These are phyloP conservation scores for Australoheros scitulus DNA, from an alignment of 2,113 vertebrate species.

Conservation along the genomic window DNA sequence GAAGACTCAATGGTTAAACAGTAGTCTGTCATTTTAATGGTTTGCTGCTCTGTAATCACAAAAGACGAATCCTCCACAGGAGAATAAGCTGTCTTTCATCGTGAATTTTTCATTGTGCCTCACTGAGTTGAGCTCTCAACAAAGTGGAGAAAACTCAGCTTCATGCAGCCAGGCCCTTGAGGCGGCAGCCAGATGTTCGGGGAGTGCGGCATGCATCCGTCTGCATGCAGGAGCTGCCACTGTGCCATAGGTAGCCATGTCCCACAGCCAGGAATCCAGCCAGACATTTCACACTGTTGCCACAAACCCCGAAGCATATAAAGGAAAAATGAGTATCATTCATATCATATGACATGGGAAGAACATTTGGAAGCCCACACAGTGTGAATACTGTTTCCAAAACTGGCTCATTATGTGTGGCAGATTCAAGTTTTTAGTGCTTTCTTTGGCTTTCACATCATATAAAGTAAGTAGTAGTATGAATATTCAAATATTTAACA, in stretches of 20 bases:
- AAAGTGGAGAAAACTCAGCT: slow-evolving; percentile 1
- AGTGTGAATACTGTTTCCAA: not conserved
- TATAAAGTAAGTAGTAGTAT: not conserved
- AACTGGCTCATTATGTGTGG: not conserved
- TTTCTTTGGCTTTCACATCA: not conserved
- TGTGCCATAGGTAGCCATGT: not conserved
- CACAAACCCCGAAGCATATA: not conserved
- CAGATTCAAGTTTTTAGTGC: not conserved
- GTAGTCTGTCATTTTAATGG: not conserved
- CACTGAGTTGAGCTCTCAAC: slow-evolving; percentile 2
- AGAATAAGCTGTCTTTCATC: not conserved
- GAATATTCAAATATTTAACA: not conserved
- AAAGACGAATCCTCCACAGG: not conserved
- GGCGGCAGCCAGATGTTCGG: slow-evolving; percentile 19
- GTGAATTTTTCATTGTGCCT: not conserved
- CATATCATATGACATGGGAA: not conserved
- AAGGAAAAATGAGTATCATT: not conserved
- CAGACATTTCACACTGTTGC: not conserved
- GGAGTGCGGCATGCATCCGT: not conserved
- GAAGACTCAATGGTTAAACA: not conserved
- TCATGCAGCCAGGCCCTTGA: not conserved
- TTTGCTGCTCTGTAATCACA: not conserved
- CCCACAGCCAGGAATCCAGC: not conserved
- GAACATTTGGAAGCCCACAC: not conserved
- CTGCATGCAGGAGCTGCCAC: not conserved